Evolutionary conservation across 2,888 invertebrate genomes (phyloP).

Genomic region (Mystacides longicornis): DNA sequence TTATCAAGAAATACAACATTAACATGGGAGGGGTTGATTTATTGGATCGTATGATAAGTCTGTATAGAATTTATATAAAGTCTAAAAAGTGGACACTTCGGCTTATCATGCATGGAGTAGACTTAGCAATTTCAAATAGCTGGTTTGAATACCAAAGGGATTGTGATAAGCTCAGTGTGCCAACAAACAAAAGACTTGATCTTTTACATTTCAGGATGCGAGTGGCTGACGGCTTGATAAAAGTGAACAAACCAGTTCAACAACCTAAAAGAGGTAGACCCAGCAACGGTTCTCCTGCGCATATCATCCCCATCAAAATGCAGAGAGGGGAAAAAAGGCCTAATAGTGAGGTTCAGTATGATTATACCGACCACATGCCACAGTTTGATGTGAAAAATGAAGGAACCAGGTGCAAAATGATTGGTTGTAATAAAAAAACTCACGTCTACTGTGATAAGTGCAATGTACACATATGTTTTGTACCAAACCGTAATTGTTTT

Average conservation of each 20-base stretch:
- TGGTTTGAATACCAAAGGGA: background rate
- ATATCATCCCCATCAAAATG: no score
- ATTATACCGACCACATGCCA: background rate
- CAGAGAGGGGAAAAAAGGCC: background rate
- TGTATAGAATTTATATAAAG: background rate
- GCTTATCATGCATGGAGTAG: background rate
- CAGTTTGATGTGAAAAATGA: no score
- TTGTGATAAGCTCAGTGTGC: background rate
- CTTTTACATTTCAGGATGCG: background rate
- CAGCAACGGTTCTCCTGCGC: background rate
- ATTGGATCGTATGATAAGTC: slow-evolving; percentile 2
- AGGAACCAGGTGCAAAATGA: no score
- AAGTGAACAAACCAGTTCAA: background rate
- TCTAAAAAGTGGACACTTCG: background rate
- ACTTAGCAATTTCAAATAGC: background rate
- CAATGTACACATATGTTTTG: no score
- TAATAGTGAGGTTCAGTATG: background rate
- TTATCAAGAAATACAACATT: background rate
- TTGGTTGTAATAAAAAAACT: no score
- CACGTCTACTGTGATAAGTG: no score
- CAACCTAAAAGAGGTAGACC: no score
- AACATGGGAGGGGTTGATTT: slow-evolving; percentile 2
- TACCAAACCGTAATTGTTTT: no score
- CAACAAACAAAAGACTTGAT: background rate
- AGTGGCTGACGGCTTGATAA: background rate